Evolutionary conservation across 2,888 invertebrate genomes (phyloP), one percentile per base, ranked within the genome.

Genomic region (Clunio marinus): DNA sequence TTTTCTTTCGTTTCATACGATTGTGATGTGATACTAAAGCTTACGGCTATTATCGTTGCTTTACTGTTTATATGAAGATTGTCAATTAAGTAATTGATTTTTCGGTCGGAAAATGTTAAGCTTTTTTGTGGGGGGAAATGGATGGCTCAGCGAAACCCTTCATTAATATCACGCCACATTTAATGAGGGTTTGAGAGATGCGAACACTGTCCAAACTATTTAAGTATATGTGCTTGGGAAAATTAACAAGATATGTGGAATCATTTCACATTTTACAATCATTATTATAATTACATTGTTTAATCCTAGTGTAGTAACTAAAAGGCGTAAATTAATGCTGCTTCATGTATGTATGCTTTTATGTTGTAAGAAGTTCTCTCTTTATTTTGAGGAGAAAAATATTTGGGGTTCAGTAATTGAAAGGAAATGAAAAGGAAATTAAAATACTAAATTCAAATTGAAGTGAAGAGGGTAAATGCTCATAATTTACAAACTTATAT

Each of bases 41-140:
- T 57, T 22, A 57, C 57, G 15, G 57, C 22, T 13, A 25, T 25
- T 24, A 57, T 25, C 57, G 57, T 25, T 25, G n/a, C 8, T 45
- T 45, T 17, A 45, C 15, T 15, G 7, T 45, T 3, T 15, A 13
- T 10, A 59, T 8, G 59, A 59, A 25, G 17, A 63, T 41, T 41
- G 63, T 24, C 63, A 63, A 63, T 63, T 63, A 63, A 20, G 63
- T 63, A 63, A 63, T 63, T 63, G 63, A 63, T 63, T 63, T 45
- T 27, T 37, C 41, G 63, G 45, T 15, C 17, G 8, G 57, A 20
- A n/a, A 22, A 22, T 13, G 7, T 45, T 20, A 59, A 35, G 7
- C 17, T 59, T 57, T 25, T 20, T 13, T 27, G 13, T 25, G 13
- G 20, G 15, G 46, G 46, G 20, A 20, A 46, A 46, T 10, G 4